phyloP scores from a whole-genome alignment of 1,140 invertebrate species.

The Nephotettix cincticeps region DNA sequence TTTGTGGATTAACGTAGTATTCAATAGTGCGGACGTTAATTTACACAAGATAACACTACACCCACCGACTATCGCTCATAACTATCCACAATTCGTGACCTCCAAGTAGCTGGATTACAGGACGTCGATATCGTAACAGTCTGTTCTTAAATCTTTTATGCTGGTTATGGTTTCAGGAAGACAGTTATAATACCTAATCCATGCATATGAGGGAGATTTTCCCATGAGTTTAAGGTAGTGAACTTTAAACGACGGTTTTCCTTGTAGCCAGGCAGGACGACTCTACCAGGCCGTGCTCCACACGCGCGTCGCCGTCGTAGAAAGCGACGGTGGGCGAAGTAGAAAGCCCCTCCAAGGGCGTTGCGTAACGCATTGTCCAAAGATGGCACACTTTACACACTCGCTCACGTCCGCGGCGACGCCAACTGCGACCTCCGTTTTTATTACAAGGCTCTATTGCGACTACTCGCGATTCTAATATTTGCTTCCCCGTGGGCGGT shows the following conservation, averaged over 20 bases:
- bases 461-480: too few species aligned
- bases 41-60: too few species aligned
- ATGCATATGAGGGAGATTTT: too few species aligned
- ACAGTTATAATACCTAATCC: not conserved
- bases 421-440: not conserved
- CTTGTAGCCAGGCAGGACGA: not conserved
- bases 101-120: too few species aligned
- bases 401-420: too few species aligned
- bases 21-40: too few species aligned
- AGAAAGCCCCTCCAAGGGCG: not conserved
- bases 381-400: slow-evolving; percentile 9
- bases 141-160: not conserved
- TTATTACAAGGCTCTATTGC: not conserved
- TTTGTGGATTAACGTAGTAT: too few species aligned
- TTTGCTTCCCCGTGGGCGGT: too few species aligned
- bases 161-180: not conserved
- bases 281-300: not conserved
- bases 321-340: slow-evolving; percentile 8
- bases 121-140: not conserved
- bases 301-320: not conserved
- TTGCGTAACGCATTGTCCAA: slow-evolving; percentile 9
- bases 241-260: not conserved
- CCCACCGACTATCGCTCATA: too few species aligned
- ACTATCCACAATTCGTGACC: too few species aligned
- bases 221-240: not conserved